A percentile compares a stretch with the other conserved stretches of the same genome.
phyloP scores from a whole-genome alignment of 2,113 vertebrate species.

The Lagopus muta region DNA sequence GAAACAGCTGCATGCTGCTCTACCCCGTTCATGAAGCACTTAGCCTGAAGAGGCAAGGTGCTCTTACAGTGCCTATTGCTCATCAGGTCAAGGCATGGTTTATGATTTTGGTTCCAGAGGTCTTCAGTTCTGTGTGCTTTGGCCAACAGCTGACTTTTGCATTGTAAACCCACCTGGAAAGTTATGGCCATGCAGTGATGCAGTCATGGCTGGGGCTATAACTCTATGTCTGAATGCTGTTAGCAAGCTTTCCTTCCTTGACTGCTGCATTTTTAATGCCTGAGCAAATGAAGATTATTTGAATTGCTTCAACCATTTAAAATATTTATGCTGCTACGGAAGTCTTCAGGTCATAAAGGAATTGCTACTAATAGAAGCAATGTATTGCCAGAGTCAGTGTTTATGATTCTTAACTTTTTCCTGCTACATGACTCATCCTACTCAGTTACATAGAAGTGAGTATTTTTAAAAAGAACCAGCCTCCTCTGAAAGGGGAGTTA shows the following conservation, averaged over 20 bases:
- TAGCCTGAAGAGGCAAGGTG: background rate
- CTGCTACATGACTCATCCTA: constrained; percentile 16
- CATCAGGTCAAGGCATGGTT: background rate
- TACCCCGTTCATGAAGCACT: background rate
- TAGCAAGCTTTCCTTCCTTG: constrained; percentile 23
- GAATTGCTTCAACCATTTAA: constrained; percentile 66
- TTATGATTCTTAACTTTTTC: constrained; percentile 32
- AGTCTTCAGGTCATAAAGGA: constrained; percentile 72
- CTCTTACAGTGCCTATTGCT: background rate
- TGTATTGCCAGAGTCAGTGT: background rate
- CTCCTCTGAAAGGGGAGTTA: background rate
- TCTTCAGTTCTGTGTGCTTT: background rate
- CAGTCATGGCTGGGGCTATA: background rate
- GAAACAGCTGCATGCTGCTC: background rate
- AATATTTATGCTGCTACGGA: constrained; percentile 70
- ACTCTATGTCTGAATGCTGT: constrained; percentile 34
- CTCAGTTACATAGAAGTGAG: constrained; percentile 34
- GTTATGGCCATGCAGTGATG: background rate
- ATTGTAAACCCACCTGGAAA: constrained; percentile 1
- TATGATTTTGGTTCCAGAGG: background rate
- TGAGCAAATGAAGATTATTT: constrained; percentile 67
- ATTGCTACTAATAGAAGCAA: constrained; percentile 53
- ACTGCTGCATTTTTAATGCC: constrained; percentile 72
- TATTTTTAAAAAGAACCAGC: constrained; percentile 4
- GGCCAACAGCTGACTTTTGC: background rate